Evolutionary conservation across 2,113 vertebrate species (phyloP).

Genomic region (Puntigrus tetrazona): DNA sequence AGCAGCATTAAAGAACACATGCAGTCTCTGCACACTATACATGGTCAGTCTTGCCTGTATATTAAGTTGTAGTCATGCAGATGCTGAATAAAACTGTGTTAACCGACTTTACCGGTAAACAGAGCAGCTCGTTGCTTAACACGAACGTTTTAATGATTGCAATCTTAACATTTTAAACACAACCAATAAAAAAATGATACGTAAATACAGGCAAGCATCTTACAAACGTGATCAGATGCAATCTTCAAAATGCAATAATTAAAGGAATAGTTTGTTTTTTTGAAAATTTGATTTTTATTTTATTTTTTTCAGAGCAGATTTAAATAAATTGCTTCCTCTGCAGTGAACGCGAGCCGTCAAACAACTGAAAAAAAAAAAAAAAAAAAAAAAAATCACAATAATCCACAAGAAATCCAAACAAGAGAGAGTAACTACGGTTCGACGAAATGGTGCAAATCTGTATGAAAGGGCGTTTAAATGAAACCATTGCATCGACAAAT

Average conservation of each 20-base stretch:
- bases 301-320: no score
- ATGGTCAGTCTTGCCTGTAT: not conserved
- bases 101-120: not conserved
- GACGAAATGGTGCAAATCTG: no score
- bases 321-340: not conserved
- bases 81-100: not conserved
- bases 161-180: not conserved
- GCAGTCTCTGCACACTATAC: not conserved
- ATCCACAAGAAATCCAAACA: not conserved
- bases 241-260: not conserved
- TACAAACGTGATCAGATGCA: not conserved
- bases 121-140: not conserved
- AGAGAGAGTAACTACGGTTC: no score
- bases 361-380: not conserved
- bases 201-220: not conserved
- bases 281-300: no score
- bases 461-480: no score
- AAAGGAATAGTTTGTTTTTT: not conserved
- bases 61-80: not conserved
- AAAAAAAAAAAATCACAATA: not conserved
- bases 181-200: not conserved
- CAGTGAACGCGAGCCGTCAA: not conserved
- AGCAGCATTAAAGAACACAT: not conserved
- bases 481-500: no score
- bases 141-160: not conserved